Base-by-base conservation (phyloP, 2,888 invertebrate species). In the Agriopis aurantiaria region DNA sequence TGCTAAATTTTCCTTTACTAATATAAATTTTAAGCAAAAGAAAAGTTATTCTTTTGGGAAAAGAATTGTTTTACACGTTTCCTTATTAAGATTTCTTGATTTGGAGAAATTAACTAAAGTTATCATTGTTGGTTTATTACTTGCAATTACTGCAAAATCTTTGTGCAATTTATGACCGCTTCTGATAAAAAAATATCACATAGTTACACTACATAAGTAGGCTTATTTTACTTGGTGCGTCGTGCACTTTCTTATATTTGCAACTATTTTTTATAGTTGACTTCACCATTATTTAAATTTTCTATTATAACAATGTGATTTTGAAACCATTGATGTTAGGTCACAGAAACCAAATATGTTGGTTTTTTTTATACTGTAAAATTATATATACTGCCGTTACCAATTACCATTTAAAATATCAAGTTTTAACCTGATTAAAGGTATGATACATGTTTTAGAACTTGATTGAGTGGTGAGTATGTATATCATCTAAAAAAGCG, bases 21-120 rank as follows among this genome's bases (percentile, higher is more conserved):
- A 75, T 78, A 78, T 82, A 77, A 82, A 79, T 85, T 78, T 82
- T 87, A 85, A 82, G 79, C 83, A 80, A 80, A 78, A 82, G 84
- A 82, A 81, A 87, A 81, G 93, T 93, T 93, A 93, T 93, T 93
- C 93, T 93, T 93, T 93, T 93, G 77, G 90, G 90, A 93, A 93
- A 93, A 93, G 93, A 93, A 93, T 87, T 92, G 83, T 90, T 90
- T 84, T 85, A 81, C 84, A 79, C 85, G 87, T 87, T 90, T 89
- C 87, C 86, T 87, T 82, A 80, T 81, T 80, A 82, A 83, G 85
- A 83, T 89, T 87, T 88, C 88, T 85, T 82, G 81, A 78, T 85
- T 85, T 84, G 73, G 40, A n/a, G 17, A 55, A 69, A 40, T 40
- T 40, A 55, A 55, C 55, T 40, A 23, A 10, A n/a, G 40, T n/a